Conservation (phyloP, 2,113 vertebrate genomes). For the Hyaena hyaena region DNA sequence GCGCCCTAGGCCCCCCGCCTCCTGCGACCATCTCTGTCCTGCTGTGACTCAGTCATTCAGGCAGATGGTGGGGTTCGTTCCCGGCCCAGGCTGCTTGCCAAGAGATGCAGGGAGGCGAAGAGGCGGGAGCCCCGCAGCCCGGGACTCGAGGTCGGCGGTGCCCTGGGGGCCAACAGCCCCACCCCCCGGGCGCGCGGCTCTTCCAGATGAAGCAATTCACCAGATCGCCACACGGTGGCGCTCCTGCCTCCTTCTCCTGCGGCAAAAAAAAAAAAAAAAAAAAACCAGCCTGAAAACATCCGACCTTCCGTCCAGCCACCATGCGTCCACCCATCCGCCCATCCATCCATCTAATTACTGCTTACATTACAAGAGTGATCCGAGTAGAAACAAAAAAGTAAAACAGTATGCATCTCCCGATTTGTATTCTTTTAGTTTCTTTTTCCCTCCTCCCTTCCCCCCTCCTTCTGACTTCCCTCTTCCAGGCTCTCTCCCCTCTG, state of each 20-base stretch:
- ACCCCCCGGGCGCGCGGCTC: accelerated
- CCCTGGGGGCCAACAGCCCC: accelerated
- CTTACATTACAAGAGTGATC: neutral
- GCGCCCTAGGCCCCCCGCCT: too few species aligned
- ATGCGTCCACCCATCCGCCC: neutral
- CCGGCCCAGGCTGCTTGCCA: neutral
- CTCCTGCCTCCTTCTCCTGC: neutral
- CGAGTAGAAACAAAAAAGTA: neutral
- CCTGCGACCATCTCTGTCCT: neutral
- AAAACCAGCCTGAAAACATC: neutral
- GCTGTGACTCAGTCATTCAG: neutral
- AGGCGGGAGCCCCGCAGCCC: neutral
- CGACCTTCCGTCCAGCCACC: neutral
- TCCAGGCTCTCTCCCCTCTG: neutral
- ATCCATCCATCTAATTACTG: neutral
- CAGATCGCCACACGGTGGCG: neutral
- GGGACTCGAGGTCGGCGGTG: accelerated
- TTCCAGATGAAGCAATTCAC: neutral
- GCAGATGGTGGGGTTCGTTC: neutral
- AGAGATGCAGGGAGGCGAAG: neutral
- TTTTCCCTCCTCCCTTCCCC: accelerated
- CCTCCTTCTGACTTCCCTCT: too few species aligned
- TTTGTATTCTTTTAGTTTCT: neutral
- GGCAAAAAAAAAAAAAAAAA: neutral
- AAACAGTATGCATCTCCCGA: neutral